Percentiles rank a stretch among this genome's conserved stretches.
Conservation (phyloP, 2,113 vertebrate genomes). For the Paralichthys olivaceus region DNA sequence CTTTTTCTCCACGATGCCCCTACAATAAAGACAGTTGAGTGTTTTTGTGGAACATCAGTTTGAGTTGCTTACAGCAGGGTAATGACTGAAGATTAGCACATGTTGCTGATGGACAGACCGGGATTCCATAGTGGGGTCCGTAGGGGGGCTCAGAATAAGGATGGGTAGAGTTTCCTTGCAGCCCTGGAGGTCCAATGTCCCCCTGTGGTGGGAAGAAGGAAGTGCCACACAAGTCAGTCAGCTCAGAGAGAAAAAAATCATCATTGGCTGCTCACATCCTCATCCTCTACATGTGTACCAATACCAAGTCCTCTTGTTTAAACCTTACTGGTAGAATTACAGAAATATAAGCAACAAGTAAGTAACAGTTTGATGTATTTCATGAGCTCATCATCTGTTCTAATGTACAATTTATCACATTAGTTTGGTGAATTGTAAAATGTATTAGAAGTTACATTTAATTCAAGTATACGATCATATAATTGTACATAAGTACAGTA, state of each 20-base stretch:
- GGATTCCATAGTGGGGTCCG: neutral
- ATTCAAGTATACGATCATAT: neutral
- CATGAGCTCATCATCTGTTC: too few species aligned
- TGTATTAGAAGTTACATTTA: neutral
- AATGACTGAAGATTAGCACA: slow-evolving; percentile 5
- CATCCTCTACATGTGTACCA: neutral
- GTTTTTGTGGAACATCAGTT: neutral
- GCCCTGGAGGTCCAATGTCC: slow-evolving; percentile 75
- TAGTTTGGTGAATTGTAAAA: too few species aligned
- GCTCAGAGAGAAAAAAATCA: neutral
- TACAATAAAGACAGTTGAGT: slow-evolving; percentile 35
- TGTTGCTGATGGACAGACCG: slow-evolving; percentile 37
- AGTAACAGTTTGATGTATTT: too few species aligned
- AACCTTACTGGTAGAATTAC: too few species aligned
- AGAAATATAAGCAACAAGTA: too few species aligned
- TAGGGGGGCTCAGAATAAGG: neutral
- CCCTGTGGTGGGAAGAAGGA: slow-evolving; percentile 72
- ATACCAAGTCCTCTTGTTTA: too few species aligned
- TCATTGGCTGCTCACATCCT: neutral
- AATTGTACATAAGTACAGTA: too few species aligned
- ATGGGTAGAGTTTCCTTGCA: slow-evolving; percentile 67
- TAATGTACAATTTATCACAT: too few species aligned
- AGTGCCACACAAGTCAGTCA: slow-evolving; percentile 17
- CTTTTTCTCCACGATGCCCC: slow-evolving; percentile 70
- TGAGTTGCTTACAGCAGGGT: neutral